phyloP scores from a whole-genome alignment of 1,140 invertebrate species.

The Eciton burchellii region DNA sequence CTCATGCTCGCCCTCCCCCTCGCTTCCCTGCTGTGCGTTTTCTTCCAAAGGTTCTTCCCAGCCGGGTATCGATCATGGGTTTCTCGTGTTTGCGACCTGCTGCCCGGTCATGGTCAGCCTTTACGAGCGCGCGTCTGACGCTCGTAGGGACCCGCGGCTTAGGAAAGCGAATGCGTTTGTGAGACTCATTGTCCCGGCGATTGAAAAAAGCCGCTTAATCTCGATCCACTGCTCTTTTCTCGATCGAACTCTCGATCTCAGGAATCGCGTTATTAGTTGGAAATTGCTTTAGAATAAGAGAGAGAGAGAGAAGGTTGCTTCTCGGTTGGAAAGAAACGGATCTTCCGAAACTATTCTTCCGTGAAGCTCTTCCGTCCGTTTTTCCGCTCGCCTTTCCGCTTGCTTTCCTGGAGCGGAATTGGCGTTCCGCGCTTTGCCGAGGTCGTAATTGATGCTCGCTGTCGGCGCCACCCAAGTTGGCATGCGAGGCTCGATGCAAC shows the following conservation, averaged over 20 bases:
- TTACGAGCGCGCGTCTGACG: slow-evolving; percentile 48
- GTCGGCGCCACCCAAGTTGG: slow-evolving; percentile 9
- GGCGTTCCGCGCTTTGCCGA: slow-evolving; percentile 26
- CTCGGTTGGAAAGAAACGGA: slow-evolving; percentile 31
- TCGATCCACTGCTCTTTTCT: neutral
- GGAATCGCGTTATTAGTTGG: slow-evolving; percentile 1
- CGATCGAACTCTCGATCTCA: slow-evolving; percentile 7
- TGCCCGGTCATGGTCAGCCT: slow-evolving; percentile 44
- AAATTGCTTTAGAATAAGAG: neutral
- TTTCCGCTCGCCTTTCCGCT: too few relatives aligned
- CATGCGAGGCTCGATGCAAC: slow-evolving; percentile 29
- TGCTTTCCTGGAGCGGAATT: neutral
- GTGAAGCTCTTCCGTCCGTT: neutral
- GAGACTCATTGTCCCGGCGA: slow-evolving; percentile 34
- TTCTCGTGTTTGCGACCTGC: slow-evolving; percentile 22
- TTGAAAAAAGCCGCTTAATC: slow-evolving; percentile 15
- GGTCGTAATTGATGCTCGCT: slow-evolving; percentile 29
- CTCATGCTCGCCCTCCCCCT: slow-evolving; percentile 17
- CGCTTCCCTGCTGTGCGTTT: neutral
- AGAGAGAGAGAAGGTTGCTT: neutral
- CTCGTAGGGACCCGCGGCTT: slow-evolving; percentile 55
- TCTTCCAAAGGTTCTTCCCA: slow-evolving; percentile 37
- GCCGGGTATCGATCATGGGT: slow-evolving; percentile 72
- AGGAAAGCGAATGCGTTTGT: slow-evolving; percentile 21
- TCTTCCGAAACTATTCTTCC: slow-evolving; percentile 37